Evolutionary conservation across 2,113 vertebrate species (phyloP).

Genomic region (Mustela nigripes): DNA sequence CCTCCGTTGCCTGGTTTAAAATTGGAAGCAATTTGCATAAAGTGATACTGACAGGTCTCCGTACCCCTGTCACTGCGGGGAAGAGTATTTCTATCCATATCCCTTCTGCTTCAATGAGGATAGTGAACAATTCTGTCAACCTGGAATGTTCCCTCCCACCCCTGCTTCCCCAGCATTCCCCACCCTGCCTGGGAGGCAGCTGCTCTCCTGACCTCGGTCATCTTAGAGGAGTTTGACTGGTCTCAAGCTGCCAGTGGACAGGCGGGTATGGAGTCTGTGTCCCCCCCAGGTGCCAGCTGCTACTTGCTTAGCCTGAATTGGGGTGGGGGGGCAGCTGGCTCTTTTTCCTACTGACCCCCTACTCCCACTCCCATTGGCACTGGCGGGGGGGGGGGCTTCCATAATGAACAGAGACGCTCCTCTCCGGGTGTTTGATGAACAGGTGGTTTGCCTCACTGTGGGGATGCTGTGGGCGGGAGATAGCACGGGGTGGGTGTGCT

Average conservation of each 20-base stretch:
- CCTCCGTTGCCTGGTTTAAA: neutral
- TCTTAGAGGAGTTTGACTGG: neutral
- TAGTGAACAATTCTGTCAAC: neutral
- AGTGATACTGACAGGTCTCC: neutral
- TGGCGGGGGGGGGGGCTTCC: neutral
- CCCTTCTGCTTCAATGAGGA: neutral
- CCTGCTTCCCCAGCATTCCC: rapidly evolving
- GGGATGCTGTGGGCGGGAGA: neutral
- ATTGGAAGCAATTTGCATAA: neutral
- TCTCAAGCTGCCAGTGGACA: neutral
- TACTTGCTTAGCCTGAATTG: neutral
- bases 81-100: neutral
- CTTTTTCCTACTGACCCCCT: neutral
- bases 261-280: neutral
- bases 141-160: neutral
- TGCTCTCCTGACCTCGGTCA: neutral
- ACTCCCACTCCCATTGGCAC: neutral
- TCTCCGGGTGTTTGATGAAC: neutral
- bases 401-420: neutral
- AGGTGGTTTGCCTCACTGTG: neutral
- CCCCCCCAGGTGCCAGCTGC: neutral
- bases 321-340: neutral
- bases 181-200: neutral
- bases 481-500: neutral
- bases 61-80: neutral